These are phyloP conservation scores for Mungos mungo DNA, from an alignment of 2,113 vertebrate genomes.

Conservation along the genomic window DNA sequence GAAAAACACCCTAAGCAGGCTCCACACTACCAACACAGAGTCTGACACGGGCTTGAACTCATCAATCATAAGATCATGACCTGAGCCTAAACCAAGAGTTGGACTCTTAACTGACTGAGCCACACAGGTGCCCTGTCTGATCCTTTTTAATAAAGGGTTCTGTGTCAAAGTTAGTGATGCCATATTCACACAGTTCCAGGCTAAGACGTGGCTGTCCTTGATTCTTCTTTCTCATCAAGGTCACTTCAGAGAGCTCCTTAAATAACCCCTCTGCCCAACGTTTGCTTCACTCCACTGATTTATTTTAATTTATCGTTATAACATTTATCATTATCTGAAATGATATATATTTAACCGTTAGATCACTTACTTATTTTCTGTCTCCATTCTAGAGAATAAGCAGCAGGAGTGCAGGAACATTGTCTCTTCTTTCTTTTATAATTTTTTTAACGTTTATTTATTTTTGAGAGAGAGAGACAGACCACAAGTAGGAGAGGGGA, in stretches of 20 bases:
- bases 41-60: too few relatives aligned
- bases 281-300: neutral
- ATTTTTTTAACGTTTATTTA: too few relatives aligned
- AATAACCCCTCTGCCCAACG: neutral
- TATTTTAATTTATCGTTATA: neutral
- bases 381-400: neutral
- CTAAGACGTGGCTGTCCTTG: neutral
- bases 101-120: too few relatives aligned
- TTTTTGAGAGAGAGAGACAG: neutral
- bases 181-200: neutral
- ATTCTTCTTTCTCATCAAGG: neutral
- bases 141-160: neutral
- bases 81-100: too few relatives aligned
- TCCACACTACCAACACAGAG: too few relatives aligned
- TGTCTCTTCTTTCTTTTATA: neutral
- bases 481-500: too few relatives aligned
- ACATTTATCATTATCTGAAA: neutral
- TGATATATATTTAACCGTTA: neutral
- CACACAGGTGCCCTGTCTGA: neutral
- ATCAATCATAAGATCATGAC: too few relatives aligned
- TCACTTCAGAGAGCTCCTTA: neutral
- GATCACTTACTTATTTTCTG: neutral
- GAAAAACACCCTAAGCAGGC: too few relatives aligned
- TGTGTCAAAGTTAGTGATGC: neutral
- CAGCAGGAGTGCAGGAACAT: fast-evolving